These are phyloP conservation scores for Amblyjoppa fuscipennis DNA, from an alignment of 2,888 invertebrate genomes.

Conservation along the genomic window DNA sequence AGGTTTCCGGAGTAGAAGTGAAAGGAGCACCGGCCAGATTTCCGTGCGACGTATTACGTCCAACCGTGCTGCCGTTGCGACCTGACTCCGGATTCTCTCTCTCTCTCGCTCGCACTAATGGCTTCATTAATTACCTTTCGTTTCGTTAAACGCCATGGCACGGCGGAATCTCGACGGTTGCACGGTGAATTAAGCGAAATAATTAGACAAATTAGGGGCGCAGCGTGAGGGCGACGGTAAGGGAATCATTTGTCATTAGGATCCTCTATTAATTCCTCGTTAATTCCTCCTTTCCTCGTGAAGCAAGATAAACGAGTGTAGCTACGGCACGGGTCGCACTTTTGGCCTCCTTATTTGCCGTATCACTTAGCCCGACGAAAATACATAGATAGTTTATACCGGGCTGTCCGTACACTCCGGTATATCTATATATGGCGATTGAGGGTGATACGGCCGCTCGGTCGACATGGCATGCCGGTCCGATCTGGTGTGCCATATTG, in stretches of 20 bases:
- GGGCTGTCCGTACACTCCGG: neutral
- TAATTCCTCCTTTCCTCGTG: constrained; percentile 85
- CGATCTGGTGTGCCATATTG: too few relatives aligned
- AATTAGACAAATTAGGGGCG: constrained; percentile 84
- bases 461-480: neutral
- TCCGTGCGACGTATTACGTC: constrained; percentile 56
- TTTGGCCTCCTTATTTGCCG: constrained; percentile 46
- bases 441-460: neutral
- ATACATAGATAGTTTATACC: constrained; percentile 2
- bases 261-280: constrained; percentile 85
- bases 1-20: constrained; percentile 1
- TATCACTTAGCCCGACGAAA: constrained; percentile 4
- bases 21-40: constrained; percentile 35
- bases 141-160: constrained; percentile 78
- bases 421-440: constrained; percentile 1
- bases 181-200: constrained; percentile 84
- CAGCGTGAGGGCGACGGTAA: constrained; percentile 79
- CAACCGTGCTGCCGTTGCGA: constrained; percentile 50
- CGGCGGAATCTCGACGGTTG: constrained; percentile 81
- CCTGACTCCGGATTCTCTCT: constrained; percentile 57
- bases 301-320: constrained; percentile 85
- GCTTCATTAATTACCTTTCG: constrained; percentile 84
- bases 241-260: constrained; percentile 84
- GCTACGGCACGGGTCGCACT: constrained; percentile 61
- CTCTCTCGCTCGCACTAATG: constrained; percentile 78